Evolutionary conservation across 2,113 vertebrate species (phyloP), one percentile per base, ranked within the genome.

Genomic region (Rhipidura dahli): DNA sequence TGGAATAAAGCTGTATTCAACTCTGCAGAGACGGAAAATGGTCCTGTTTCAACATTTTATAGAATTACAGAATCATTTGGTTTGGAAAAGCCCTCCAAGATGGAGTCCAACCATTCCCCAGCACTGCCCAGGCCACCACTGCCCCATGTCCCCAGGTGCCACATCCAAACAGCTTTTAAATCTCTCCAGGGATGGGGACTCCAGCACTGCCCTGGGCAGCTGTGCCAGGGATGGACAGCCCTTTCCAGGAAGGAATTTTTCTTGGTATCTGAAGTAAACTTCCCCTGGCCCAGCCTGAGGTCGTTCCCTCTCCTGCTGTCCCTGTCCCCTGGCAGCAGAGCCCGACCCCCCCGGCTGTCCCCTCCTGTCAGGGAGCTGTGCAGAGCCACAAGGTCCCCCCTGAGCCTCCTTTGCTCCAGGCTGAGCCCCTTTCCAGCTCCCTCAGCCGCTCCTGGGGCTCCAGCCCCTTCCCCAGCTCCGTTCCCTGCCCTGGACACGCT

Each of bases 191-290:
- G 14, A 19, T 51, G 13, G 14, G 17, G 18, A 37, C 7, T 30
- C 18, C 53, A 51, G 0, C 22, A 6, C 17, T 35, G 6, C 17
- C 9, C 26, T 22, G 61, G 4, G 17, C 31, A 44, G 27, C 33
- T 27, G 0, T 15, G 27, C 9, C 45, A 44, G 11, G 3, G 11
- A 4, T 30, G 4, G 18, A 37, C 7, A 60, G 0, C 0, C 4
- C 15, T 16, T 45, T 39, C 28, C 27, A 19, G 0, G 15, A 0
- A 9, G 40, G 0, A 23, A 2, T 69, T 68, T 5, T 13, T 0
- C 3, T 3, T 2, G 3, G 1, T 77, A 0, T 37, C 18, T 31
- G 13, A 0, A 6, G 31, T 24, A 4, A 5, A 0, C 12, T 17
- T 59, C 1, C 31, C 61, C 44, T 10, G 16, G 8, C 42, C 5